phyloP scores from a whole-genome alignment of 1,140 invertebrate species.

The Pachypeltis micranthus region DNA sequence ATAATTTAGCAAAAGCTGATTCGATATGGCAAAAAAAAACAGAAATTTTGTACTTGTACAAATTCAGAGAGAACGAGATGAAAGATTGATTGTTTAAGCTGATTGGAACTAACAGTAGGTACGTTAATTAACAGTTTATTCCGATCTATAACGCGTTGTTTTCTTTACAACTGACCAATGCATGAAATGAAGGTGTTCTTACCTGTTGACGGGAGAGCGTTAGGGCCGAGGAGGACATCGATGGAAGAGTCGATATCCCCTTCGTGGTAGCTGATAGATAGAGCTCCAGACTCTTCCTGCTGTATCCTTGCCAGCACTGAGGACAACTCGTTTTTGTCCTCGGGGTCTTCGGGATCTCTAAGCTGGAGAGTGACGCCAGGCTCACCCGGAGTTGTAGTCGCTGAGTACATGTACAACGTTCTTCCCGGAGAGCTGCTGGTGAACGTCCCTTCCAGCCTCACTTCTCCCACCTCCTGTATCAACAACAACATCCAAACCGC shows the following conservation, averaged over 20 bases:
- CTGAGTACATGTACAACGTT: constrained; percentile 3
- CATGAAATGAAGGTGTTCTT: too few relatives aligned
- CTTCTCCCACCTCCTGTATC: neutral
- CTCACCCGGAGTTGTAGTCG: neutral
- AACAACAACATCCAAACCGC: too few relatives aligned
- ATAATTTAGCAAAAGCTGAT: too few relatives aligned
- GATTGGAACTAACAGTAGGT: too few relatives aligned
- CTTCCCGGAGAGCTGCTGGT: neutral
- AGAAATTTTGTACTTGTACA: too few relatives aligned
- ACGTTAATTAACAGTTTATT: too few relatives aligned
- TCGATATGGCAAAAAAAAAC: too few relatives aligned
- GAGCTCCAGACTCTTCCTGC: neutral
- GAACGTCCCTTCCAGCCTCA: neutral
- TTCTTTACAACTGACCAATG: too few relatives aligned
- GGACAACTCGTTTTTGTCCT: neutral
- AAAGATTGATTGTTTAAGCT: too few relatives aligned
- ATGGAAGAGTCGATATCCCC: neutral
- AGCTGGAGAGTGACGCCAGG: neutral
- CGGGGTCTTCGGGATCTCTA: neutral
- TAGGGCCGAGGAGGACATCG: neutral
- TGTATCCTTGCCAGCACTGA: constrained; percentile 9
- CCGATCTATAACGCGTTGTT: too few relatives aligned
- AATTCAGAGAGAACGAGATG: too few relatives aligned
- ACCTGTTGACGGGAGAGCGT: neutral
- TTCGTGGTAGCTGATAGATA: neutral